A percentile compares a stretch with the other conserved stretches of the same genome.
Evolutionary conservation across 2,113 vertebrate species (phyloP).

Genomic region (Papio anubis): DNA sequence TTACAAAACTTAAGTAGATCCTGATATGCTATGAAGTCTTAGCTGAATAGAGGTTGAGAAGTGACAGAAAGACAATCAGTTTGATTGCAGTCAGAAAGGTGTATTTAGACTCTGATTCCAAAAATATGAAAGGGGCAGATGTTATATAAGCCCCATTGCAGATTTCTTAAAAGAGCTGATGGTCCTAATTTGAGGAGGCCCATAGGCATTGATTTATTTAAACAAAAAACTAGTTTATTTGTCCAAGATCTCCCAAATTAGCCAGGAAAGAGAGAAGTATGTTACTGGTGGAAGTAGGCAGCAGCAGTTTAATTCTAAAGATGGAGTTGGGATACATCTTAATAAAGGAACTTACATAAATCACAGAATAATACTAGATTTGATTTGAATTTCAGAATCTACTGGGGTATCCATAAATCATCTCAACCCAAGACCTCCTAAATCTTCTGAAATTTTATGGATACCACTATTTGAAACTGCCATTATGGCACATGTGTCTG

Average conservation of each 20-base stretch:
- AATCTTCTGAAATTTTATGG: neutral
- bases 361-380: neutral
- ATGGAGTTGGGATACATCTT: too few species aligned
- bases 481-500: too few species aligned
- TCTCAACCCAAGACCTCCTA: neutral
- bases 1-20: neutral
- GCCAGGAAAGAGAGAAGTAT: neutral
- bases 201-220: neutral
- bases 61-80: neutral
- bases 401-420: neutral
- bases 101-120: neutral
- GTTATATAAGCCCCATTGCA: neutral
- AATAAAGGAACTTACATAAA: neutral
- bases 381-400: neutral
- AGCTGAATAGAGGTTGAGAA: neutral
- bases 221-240: neutral
- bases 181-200: neutral
- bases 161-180: neutral
- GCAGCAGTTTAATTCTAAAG: neutral
- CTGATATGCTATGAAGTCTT: neutral
- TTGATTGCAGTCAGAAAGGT: neutral
- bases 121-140: neutral
- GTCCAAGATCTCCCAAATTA: neutral
- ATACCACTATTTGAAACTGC: neutral
- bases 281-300: neutral